A percentile compares a stretch with the other conserved stretches of the same genome.
phyloP scores from a whole-genome alignment of 2,888 invertebrate genomes.

The Tipula lateralis region DNA sequence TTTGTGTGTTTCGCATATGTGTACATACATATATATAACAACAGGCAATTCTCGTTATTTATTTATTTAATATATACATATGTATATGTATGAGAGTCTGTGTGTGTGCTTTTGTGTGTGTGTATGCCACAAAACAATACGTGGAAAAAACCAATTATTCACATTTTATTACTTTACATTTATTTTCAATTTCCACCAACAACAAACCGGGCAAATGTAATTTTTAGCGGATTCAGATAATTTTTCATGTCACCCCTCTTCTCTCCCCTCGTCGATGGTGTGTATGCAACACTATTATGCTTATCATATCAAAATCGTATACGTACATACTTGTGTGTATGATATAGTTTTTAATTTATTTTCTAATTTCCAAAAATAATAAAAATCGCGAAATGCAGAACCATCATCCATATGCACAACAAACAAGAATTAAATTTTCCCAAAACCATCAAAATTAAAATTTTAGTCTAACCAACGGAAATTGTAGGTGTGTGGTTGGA shows the following conservation, averaged over 20 bases:
- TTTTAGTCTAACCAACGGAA: conserved; percentile 38
- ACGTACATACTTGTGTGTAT: neutral
- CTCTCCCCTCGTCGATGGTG: too few relatives aligned
- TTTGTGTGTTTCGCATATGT: neutral
- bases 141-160: conserved; percentile 1
- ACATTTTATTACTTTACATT: conserved; percentile 13
- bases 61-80: neutral
- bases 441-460: neutral
- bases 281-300: neutral
- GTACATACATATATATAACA: neutral
- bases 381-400: neutral
- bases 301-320: neutral
- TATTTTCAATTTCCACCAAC: neutral
- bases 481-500: conserved; percentile 48
- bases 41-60: neutral
- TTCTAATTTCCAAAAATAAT: neutral
- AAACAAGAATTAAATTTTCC: too few relatives aligned
- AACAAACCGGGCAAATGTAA: neutral
- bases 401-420: too few relatives aligned
- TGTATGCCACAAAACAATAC: neutral
- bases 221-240: conserved; percentile 1
- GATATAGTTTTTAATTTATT: neutral
- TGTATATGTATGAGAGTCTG: neutral
- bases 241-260: neutral
- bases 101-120: too few relatives aligned